Percentiles rank a stretch among this genome's conserved stretches.
Conservation (phyloP, 2,797 vertebrate species). For the Gallinago nigripennis region DNA sequence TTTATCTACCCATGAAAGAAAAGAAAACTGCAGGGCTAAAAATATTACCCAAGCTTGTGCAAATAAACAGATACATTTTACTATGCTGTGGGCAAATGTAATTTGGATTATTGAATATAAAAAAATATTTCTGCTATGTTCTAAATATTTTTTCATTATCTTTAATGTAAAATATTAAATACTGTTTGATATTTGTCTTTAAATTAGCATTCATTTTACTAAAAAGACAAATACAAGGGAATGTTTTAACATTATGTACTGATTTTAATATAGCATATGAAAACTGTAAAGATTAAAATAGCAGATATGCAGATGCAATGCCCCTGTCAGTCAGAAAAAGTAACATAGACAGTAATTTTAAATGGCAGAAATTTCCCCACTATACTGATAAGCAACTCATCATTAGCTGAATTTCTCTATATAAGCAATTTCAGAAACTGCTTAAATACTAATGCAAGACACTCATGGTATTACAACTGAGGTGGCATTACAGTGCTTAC, state of each 20-base stretch:
- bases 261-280: background rate
- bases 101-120: background rate
- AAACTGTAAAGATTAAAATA: background rate
- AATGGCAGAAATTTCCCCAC: background rate
- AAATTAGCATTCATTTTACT: background rate
- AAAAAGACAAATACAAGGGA: background rate
- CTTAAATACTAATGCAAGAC: background rate
- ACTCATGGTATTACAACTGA: background rate
- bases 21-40: constrained; percentile 3
- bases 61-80: background rate
- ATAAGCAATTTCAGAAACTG: background rate
- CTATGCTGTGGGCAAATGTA: background rate
- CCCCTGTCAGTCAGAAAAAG: background rate
- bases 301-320: background rate
- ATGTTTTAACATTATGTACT: background rate
- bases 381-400: background rate
- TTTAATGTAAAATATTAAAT: background rate
- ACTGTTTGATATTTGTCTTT: background rate
- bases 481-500: background rate
- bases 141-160: background rate
- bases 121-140: background rate
- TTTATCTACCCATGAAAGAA: background rate
- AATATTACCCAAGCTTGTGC: background rate
- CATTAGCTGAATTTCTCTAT: background rate
- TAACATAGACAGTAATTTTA: background rate